phyloP scores from a whole-genome alignment of 1,140 invertebrate genomes.

The Lucilia cuprina region DNA sequence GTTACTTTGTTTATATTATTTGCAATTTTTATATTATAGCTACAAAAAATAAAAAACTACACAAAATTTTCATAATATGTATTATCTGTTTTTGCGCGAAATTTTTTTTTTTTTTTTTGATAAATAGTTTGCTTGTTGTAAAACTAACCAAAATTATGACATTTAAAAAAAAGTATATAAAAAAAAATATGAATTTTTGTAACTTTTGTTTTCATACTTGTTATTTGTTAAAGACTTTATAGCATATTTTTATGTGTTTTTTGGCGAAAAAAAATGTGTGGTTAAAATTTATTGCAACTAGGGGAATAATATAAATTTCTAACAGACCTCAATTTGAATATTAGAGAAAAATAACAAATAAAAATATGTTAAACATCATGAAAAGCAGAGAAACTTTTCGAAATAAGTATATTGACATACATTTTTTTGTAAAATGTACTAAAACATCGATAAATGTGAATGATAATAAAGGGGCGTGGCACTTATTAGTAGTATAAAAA shows the following conservation, averaged over 20 bases:
- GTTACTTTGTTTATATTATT: no score
- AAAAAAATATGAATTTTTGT: neutral
- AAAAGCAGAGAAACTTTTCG: neutral
- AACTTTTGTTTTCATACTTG: neutral
- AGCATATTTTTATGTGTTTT: neutral
- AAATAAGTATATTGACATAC: neutral
- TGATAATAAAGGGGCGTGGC: no score
- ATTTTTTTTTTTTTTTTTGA: neutral
- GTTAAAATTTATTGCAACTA: neutral
- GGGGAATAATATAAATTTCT: neutral
- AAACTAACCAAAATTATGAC: neutral
- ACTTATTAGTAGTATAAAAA: no score
- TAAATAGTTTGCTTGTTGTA: neutral
- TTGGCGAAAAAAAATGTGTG: neutral
- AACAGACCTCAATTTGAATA: neutral
- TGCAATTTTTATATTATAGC: no score
- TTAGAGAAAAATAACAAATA: neutral
- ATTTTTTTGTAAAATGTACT: no score
- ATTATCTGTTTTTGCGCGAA: no score
- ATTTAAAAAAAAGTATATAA: neutral
- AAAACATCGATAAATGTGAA: no score
- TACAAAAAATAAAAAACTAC: no score
- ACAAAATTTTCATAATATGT: no score
- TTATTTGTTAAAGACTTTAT: neutral
- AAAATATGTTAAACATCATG: neutral